Conservation (phyloP, 2,797 vertebrate genomes). For the Avahi laniger region DNA sequence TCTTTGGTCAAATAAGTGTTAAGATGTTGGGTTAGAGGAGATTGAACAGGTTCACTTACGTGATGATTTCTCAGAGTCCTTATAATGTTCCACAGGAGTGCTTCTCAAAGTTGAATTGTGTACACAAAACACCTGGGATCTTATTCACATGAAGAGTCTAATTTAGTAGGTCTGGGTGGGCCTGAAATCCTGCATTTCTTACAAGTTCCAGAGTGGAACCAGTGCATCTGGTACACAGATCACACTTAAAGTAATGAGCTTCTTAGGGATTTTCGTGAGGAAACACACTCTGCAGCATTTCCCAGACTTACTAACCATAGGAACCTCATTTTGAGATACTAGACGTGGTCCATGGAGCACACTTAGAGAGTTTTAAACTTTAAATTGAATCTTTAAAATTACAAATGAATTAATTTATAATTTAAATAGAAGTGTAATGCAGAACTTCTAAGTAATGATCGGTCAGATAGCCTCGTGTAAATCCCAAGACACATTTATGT, state of each 20-base stretch:
- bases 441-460: slow-evolving; percentile 13
- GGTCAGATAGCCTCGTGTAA: background rate
- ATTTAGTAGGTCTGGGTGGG: background rate
- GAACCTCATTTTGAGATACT: background rate
- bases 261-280: background rate
- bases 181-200: background rate
- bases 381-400: slow-evolving; percentile 16
- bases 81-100: background rate
- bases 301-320: background rate
- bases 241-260: background rate
- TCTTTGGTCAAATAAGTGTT: background rate
- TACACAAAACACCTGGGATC: background rate
- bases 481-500: background rate
- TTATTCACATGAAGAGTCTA: background rate
- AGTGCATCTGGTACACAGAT: background rate
- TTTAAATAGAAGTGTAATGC: background rate
- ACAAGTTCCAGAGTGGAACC: background rate
- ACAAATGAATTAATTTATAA: slow-evolving; percentile 43
- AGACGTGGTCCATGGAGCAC: background rate
- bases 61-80: background rate
- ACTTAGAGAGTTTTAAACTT: slow-evolving; percentile 14
- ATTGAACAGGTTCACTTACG: background rate
- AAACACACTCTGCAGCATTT: background rate
- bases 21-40: background rate
- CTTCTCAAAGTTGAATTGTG: background rate